Evolutionary conservation across 1,140 invertebrate species (phyloP), one percentile per base, ranked within the genome.

Genomic region (Bombus affinis): DNA sequence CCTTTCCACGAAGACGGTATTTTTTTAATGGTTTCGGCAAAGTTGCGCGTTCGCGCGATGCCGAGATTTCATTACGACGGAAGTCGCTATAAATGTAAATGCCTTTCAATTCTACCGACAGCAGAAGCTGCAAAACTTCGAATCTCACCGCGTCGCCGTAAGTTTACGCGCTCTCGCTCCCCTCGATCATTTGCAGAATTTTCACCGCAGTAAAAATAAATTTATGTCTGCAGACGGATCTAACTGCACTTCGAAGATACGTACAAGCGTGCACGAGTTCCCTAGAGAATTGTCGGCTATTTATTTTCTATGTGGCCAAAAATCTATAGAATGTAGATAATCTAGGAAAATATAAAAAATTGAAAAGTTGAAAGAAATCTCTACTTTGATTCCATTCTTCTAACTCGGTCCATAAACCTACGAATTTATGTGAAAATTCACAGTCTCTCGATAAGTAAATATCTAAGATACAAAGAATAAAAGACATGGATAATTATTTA

Each of bases 81-180:
- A 35, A 28, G 35, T 70, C 66, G 66, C 65, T 70, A 68, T 80
- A 80, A 80, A 68, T 70, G 66, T 47, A 65, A 77, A 77, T 80
- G 66, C 44, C 65, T 71, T 57, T 71, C 78, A 25, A 70, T 80
- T 80, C n/a, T 15, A 53, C 28, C 15, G 66, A 70, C 78, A 70
- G 32, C 65, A n/a, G 44, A 47, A 47, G 66, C 77, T 68, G n/a
- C 42, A 2, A 70, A 37, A 70, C 32, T 80, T 53, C 10, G 25
- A 22, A 80, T 47, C 15, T 25, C 12, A 25, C 12, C 73, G 3
- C 32, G n/a, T 75, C 39, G 10, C 3, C 72, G 9, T 10, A 4
- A 66, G 62, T 79, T 66, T 79, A 47, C 62, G 65, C 9, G 32
- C 65, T 28, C 65, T 28, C 66, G 66, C 8, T 53, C n/a, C 66